Evolutionary conservation across 2,888 invertebrate genomes (phyloP).

Genomic region (Dione juno): DNA sequence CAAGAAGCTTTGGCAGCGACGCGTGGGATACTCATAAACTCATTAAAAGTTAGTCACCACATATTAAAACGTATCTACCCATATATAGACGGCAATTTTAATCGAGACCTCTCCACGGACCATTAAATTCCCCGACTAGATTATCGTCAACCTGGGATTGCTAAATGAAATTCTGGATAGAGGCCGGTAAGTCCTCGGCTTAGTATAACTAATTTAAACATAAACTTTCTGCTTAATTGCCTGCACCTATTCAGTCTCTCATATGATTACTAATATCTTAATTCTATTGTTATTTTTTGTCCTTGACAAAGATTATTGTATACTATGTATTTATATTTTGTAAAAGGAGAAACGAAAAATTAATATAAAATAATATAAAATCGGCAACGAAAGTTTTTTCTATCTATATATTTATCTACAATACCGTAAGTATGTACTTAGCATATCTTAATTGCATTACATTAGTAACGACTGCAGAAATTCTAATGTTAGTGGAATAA

Average conservation of each 20-base stretch:
- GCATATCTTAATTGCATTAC: conserved; percentile 19
- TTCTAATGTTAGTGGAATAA: conserved; percentile 15
- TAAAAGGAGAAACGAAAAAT: not conserved
- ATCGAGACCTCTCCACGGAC: conserved; percentile 77
- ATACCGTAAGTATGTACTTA: not conserved
- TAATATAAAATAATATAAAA: no score
- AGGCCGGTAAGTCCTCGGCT: conserved; percentile 46
- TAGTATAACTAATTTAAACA: conserved; percentile 32
- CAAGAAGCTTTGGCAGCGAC: conserved; percentile 50
- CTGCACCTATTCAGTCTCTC: conserved; percentile 16
- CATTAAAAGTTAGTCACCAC: conserved; percentile 77
- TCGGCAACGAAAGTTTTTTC: no score
- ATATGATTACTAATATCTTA: no score
- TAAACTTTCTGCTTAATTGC: conserved; percentile 31
- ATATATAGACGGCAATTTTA: conserved; percentile 77
- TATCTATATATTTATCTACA: no score
- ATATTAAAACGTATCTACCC: conserved; percentile 72
- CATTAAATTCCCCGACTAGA: conserved; percentile 75
- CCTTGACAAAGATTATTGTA: not conserved
- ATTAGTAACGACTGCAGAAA: conserved; percentile 2
- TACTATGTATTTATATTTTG: not conserved
- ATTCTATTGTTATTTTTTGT: not conserved
- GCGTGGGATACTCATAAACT: conserved; percentile 70
- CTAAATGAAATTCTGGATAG: conserved; percentile 73
- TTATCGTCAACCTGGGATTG: conserved; percentile 77